phyloP scores from a whole-genome alignment of 1,140 invertebrate species.

The Neodiprion fabricii region DNA sequence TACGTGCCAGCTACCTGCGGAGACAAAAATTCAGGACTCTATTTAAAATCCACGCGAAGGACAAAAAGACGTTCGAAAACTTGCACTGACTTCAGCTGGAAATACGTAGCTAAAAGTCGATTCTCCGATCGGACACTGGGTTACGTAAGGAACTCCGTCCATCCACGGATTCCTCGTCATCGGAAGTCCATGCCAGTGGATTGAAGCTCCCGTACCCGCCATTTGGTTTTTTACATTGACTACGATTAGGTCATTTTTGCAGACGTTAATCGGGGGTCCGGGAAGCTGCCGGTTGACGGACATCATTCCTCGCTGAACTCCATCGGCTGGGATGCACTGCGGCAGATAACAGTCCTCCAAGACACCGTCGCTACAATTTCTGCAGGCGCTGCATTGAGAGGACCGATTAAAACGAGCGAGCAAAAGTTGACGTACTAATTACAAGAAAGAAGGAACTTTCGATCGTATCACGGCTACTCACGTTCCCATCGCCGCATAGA shows the following conservation, averaged over 20 bases:
- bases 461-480: too few species aligned
- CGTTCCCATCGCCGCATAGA: too few species aligned
- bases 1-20: not conserved
- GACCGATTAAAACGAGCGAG: too few species aligned
- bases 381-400: conserved; percentile 41
- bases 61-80: too few species aligned
- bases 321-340: conserved; percentile 67
- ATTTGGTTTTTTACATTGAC: conserved; percentile 66
- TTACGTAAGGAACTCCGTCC: conserved; percentile 75
- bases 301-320: conserved; percentile 58
- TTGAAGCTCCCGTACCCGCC: conserved; percentile 57
- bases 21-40: not conserved
- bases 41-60: not conserved
- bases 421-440: too few species aligned
- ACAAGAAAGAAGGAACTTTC: too few species aligned
- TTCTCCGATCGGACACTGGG: conserved; percentile 70
- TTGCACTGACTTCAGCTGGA: conserved; percentile 56
- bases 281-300: conserved; percentile 67
- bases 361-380: conserved; percentile 36
- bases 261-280: conserved; percentile 67
- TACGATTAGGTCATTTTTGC: conserved; percentile 63
- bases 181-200: conserved; percentile 65
- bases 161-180: conserved; percentile 61
- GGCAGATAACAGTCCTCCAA: conserved; percentile 59
- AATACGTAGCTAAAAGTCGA: conserved; percentile 65